Conservation (phyloP, 2,797 vertebrate genomes). For the Eidolon dupreanum region DNA sequence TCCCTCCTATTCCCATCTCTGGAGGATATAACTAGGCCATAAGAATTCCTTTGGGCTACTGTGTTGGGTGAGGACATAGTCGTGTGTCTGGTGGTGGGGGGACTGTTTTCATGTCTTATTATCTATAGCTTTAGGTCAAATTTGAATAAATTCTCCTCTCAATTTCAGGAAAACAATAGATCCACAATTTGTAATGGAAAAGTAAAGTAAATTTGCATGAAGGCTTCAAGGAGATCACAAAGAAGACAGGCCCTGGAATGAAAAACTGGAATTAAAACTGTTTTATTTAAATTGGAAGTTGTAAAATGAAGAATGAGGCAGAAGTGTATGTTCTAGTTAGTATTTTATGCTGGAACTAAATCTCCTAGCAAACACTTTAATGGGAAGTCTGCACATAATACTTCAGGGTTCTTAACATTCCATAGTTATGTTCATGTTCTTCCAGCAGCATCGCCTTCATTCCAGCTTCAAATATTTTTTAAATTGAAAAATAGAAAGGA, state of each 20-base stretch:
- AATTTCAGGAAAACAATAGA: conserved; percentile 11
- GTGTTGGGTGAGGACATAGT: background rate
- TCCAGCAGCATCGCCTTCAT: background rate
- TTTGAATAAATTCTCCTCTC: conserved; percentile 48
- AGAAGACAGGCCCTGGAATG: background rate
- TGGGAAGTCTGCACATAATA: background rate
- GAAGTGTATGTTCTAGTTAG: background rate
- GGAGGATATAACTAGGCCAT: conserved; percentile 53
- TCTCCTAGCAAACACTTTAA: background rate
- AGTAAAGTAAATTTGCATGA: background rate
- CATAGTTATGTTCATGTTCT: background rate
- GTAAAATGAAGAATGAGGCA: conserved; percentile 1
- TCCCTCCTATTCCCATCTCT: background rate
- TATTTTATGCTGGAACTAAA: background rate
- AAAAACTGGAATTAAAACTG: background rate
- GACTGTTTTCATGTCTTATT: conserved; percentile 48
- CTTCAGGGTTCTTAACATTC: conserved; percentile 3
- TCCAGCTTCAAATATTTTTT: conserved; percentile 10
- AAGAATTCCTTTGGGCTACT: conserved; percentile 44
- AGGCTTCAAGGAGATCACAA: background rate
- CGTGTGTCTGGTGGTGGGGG: background rate
- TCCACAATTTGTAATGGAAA: conserved; percentile 26
- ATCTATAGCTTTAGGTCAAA: conserved; percentile 45
- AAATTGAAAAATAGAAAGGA: background rate
- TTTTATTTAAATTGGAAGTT: conserved; percentile 40